phyloP scores from a whole-genome alignment of 1,140 invertebrate species.

The Uloborus diversus region DNA sequence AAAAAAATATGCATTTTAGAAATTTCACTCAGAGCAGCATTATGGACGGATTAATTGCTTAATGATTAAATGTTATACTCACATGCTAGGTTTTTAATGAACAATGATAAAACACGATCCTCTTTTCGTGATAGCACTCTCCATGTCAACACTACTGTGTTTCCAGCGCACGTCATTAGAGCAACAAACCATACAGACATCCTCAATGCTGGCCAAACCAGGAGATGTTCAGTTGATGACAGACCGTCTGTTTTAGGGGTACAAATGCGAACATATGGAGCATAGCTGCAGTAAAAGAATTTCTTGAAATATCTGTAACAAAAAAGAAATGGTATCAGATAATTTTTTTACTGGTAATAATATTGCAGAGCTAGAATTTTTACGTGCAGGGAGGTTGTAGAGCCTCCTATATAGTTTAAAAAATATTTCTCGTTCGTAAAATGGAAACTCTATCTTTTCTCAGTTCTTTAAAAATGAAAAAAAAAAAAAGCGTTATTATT shows the following conservation, averaged over 20 bases:
- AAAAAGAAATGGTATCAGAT: slow-evolving; percentile 51
- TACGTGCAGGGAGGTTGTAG: no score
- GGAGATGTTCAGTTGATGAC: slow-evolving; percentile 69
- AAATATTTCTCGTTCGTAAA: background rate
- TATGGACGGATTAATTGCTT: no score
- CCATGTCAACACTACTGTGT: slow-evolving; percentile 75
- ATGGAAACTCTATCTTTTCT: background rate
- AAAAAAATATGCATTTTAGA: no score
- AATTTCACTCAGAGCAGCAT: no score
- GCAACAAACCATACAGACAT: slow-evolving; percentile 79
- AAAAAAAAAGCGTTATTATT: no score
- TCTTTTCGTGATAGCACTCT: slow-evolving; percentile 70
- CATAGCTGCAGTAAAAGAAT: slow-evolving; percentile 77
- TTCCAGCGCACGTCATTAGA: slow-evolving; percentile 73
- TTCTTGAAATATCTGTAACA: slow-evolving; percentile 74
- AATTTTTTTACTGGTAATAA: background rate
- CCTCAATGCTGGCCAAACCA: slow-evolving; percentile 73
- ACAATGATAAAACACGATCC: slow-evolving; percentile 67
- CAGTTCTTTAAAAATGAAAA: no score
- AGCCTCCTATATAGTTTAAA: background rate
- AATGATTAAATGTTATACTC: slow-evolving; percentile 13
- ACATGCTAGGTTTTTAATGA: slow-evolving; percentile 77
- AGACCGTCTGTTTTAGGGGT: slow-evolving; percentile 74
- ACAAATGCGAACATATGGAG: slow-evolving; percentile 72
- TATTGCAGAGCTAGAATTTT: background rate